Evolutionary conservation across 2,888 invertebrate genomes (phyloP).

Genomic region (Idaea aversata): DNA sequence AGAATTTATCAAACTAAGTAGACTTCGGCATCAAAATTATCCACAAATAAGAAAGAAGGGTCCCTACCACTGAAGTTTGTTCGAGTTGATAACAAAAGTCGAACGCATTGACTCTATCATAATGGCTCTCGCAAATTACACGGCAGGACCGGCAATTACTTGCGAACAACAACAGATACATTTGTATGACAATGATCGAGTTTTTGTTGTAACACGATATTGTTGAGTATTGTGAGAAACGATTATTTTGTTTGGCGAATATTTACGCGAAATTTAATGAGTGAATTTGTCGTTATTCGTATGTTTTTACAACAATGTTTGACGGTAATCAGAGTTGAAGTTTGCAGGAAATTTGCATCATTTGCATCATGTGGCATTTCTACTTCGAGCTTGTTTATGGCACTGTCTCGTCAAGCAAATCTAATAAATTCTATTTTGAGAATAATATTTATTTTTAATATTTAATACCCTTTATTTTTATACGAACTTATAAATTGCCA

Average conservation of each 20-base stretch:
- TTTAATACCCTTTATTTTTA: no score
- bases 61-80: slow-evolving; percentile 11
- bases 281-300: not conserved
- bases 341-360: no score
- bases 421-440: no score
- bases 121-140: slow-evolving; percentile 71
- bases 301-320: no score
- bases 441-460: no score
- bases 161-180: slow-evolving; percentile 71
- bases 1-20: no score
- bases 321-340: no score
- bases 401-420: no score
- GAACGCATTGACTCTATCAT: slow-evolving; percentile 52
- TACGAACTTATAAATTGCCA: no score
- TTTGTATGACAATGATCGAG: slow-evolving; percentile 74
- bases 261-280: slow-evolving; percentile 15
- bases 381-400: no score
- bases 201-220: slow-evolving; percentile 72
- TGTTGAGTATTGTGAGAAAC: slow-evolving; percentile 34
- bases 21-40: not conserved
- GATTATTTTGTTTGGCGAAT: slow-evolving; percentile 24
- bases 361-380: no score
- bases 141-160: slow-evolving; percentile 67
- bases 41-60: not conserved
- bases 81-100: slow-evolving; percentile 49